These are phyloP conservation scores for Pangasius sanitwongsei DNA, from an alignment of 2,797 vertebrate species.

Conservation along the genomic window DNA sequence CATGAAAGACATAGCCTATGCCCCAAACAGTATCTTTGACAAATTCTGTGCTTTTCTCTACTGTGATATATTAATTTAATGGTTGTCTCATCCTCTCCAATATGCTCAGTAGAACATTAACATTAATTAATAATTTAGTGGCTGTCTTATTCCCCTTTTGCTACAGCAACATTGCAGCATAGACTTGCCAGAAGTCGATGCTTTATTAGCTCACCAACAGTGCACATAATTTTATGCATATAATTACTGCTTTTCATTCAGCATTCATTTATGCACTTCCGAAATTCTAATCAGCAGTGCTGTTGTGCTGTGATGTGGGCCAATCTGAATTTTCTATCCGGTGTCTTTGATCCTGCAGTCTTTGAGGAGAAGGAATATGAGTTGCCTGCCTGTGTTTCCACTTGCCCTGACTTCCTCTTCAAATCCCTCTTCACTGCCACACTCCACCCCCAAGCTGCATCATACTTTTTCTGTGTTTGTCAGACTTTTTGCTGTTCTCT, in stretches of 20 bases:
- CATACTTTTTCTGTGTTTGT: conserved; percentile 37
- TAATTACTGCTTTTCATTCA: neutral
- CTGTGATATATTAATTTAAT: neutral
- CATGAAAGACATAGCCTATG: neutral
- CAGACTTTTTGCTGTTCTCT: conserved; percentile 42
- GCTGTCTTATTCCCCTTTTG: neutral
- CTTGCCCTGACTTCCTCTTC: conserved; percentile 4
- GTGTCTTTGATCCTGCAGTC: conserved; percentile 16
- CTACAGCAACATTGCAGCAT: neutral
- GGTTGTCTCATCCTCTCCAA: neutral
- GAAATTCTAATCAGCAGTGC: neutral
- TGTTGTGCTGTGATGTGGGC: neutral
- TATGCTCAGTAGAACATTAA: neutral
- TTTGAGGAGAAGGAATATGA: conserved; percentile 10
- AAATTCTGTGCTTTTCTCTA: neutral
- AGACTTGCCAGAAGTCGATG: neutral
- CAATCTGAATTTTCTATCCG: conserved; percentile 12
- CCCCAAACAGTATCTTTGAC: too few species aligned
- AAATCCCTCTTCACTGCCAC: conserved; percentile 18
- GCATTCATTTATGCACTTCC: neutral
- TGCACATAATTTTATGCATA: neutral
- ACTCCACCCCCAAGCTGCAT: neutral
- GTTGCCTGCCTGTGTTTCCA: neutral
- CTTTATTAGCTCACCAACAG: neutral
- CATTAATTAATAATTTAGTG: neutral